A percentile compares a stretch with the other conserved stretches of the same genome.
These are phyloP conservation scores for Polypterus senegalus DNA, from an alignment of 2,113 vertebrate species.

Conservation along the genomic window DNA sequence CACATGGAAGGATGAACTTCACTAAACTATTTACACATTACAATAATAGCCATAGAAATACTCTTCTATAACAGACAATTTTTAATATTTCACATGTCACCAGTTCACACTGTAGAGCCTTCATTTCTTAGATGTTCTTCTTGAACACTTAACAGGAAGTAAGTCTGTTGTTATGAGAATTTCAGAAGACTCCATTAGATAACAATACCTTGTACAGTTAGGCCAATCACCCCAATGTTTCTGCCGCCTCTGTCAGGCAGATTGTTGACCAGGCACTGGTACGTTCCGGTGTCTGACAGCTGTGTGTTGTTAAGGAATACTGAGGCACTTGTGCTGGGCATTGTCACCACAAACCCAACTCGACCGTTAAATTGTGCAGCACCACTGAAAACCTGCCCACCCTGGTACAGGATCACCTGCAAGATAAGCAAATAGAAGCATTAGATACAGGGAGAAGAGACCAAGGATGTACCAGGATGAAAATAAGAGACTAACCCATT, in stretches of 20 bases:
- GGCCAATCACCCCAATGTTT: slow-evolving; percentile 89
- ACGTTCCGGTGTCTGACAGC: slow-evolving; percentile 91
- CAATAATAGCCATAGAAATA: too few species aligned
- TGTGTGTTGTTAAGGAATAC: slow-evolving; percentile 98
- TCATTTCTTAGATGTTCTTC: background rate
- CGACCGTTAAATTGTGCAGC: slow-evolving; percentile 79
- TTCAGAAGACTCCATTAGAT: background rate
- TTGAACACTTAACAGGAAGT: background rate
- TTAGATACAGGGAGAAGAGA: too few species aligned
- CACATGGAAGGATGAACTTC: too few species aligned
- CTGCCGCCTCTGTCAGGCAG: slow-evolving; percentile 84
- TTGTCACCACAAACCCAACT: slow-evolving; percentile 85
- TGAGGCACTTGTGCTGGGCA: slow-evolving; percentile 97
- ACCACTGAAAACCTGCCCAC: slow-evolving; percentile 85
- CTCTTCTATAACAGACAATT: background rate
- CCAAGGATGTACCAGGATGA: too few species aligned
- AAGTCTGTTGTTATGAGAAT: background rate
- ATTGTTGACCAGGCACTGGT: slow-evolving; percentile 98
- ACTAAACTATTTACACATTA: too few species aligned
- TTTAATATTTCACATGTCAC: background rate
- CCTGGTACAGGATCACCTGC: slow-evolving; percentile 95
- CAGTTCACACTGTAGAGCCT: background rate
- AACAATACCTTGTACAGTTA: slow-evolving; percentile 80
- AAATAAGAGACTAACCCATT: too few species aligned
- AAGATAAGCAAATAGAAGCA: slow-evolving; percentile 21